Base-by-base conservation (phyloP, 2,113 vertebrate species). In the Hippocampus zosterae region DNA sequence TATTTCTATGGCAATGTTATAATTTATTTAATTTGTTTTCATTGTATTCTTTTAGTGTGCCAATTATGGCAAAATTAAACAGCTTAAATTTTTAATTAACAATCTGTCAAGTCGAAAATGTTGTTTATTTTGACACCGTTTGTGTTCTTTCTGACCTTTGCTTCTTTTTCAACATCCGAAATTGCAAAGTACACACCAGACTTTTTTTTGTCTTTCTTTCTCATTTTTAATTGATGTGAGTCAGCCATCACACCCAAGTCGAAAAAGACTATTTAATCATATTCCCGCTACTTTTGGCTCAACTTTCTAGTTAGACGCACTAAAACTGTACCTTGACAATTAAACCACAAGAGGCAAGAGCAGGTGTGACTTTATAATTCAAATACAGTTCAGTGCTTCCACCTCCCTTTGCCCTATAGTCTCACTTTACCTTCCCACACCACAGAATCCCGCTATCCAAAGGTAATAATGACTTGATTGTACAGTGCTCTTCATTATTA, bases 391-490 rank as follows among this genome's bases (percentile, higher is more conserved):
- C 21, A 66, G 65, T 27, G 68, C 21, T 65, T 78, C 65, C 46
- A 53, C 23, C 48, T 19, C 13, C 55, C 65, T 74, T 52, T 67
- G 15, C 41, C 10, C n/a, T 16, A 41, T 37, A 70, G 44, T 59
- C 65, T 63, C 4, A 3, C 18, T 4, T 50, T 9, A n/a, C 57
- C 53, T 67, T 71, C n/a, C 46, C 19, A 44, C 60, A 33, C 68
- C 23, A 0, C n/a, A 48, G 46, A 71, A 75, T 61, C 40, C 21
- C 29, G 59, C 64, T 19, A 66, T 59, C 56, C 25, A 48, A 76
- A 77, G 68, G 61, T 41, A 71, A 72, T 76, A 78, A 84, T 74
- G 65, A 68, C 75, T 75, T 80, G 25, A 68, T 77, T 78, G 71
- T 73, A 52, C 75, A 67, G 65, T 2, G 64, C 63, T 60, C 74